phyloP scores from a whole-genome alignment of 2,797 vertebrate genomes.

The Chelonia mydas region DNA sequence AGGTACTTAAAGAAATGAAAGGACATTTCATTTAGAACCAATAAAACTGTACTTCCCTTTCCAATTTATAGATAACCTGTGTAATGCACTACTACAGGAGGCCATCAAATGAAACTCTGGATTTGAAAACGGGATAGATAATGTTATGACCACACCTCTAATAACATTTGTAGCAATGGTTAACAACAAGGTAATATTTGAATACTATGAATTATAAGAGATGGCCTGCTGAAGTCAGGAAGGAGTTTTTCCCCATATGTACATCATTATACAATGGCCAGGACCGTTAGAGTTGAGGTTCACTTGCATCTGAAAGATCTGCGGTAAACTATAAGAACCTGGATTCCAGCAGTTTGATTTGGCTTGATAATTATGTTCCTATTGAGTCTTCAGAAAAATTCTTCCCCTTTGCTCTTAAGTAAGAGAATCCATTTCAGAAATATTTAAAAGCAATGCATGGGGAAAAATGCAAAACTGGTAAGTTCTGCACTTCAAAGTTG shows the following conservation, averaged over 20 bases:
- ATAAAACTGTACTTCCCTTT: not conserved
- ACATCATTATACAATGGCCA: accelerated
- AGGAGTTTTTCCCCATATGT: not conserved
- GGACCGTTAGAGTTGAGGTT: not conserved
- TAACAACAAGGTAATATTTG: not conserved
- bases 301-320: not conserved
- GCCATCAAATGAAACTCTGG: not conserved
- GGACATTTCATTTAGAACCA: not conserved
- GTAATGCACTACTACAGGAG: not conserved
- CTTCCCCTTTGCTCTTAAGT: not conserved
- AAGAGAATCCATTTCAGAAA: not conserved
- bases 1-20: not conserved
- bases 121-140: not conserved
- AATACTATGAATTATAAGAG: not conserved
- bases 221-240: not conserved
- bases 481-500: not conserved
- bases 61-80: not conserved
- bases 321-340: not conserved
- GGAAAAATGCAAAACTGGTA: accelerated
- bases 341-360: not conserved
- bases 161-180: not conserved
- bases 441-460: not conserved
- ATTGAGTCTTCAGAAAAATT: not conserved
- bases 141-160: accelerated
- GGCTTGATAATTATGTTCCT: not conserved